Base-by-base conservation (phyloP, 2,888 invertebrate genomes). In the Gibbula magus region DNA sequence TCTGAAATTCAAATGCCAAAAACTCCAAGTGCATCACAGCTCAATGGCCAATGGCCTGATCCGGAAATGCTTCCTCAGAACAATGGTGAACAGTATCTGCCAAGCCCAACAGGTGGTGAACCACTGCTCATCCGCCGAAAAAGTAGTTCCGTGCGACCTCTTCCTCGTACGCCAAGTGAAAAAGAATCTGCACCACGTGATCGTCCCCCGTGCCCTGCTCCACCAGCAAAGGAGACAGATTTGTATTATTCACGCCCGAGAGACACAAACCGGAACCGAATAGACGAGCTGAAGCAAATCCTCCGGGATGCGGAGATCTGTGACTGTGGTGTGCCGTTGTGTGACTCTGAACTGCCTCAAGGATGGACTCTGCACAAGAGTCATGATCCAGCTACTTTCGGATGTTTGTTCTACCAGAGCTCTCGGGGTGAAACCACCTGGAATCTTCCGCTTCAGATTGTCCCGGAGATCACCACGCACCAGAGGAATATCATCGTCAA, bases 381-480 rank as follows among this genome's bases (percentile, higher is more conserved):
- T 10, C 61, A 61, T 18, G 61, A 61, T 18, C 13, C 61, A 18
- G 61, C 61, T 13, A 29, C 61, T 1, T 61, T 29, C 25, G 61
- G 61, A 10, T 61, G 61, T 29, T 18, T 61, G 29, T 61, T 61
- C 61, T 61, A 61, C 61, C 61, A 61, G 78, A 61, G 75, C 39
- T 81, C 13, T 73, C 84, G 7, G 13, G 18, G 22, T 75, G 74
- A 22, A 20, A 83, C 52, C 77, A 84, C 32, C 13, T 77, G 53
- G 74, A 78, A 18, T 79, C 83, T 45, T 78, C 83, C 25, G 80
- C 84, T 8, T 3, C 75, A 4, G 75, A 76, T 22, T 81, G 83
- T 77, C 29, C 75, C 2, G 76, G 70, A 16, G 61, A 77, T 66
- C 74, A 78, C 22, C 81, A 81, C 54, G 80, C 80, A 2, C 80